Conservation (phyloP, 2,797 vertebrate genomes). For the Stomatorhinus walkeri region DNA sequence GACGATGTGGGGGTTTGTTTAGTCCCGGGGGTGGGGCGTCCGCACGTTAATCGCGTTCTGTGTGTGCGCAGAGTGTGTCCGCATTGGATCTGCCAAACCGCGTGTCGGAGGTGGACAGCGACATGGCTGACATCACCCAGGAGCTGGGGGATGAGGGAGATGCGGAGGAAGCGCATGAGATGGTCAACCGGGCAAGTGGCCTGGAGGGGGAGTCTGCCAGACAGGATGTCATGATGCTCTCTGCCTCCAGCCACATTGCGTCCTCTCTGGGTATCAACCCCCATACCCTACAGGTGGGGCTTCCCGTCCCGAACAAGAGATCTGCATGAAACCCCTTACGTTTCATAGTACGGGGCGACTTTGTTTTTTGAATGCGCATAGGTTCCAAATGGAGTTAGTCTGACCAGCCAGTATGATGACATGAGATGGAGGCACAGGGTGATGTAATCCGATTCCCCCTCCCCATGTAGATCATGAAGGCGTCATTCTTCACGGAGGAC, state of each 20-base stretch:
- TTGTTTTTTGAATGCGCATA: background rate
- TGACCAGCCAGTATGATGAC: background rate
- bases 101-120: slow-evolving; percentile 81
- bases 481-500: slow-evolving; percentile 81
- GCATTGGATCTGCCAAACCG: slow-evolving; percentile 64
- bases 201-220: slow-evolving; percentile 42
- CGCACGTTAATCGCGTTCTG: background rate
- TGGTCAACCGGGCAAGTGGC: slow-evolving; percentile 30
- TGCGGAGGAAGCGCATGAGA: slow-evolving; percentile 43
- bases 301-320: background rate
- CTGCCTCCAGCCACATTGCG: slow-evolving; percentile 70
- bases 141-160: slow-evolving; percentile 61
- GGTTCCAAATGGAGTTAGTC: background rate
- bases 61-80: slow-evolving; percentile 54
- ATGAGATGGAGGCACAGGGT: background rate
- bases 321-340: background rate
- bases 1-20: background rate
- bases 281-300: slow-evolving; percentile 78
- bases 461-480: slow-evolving; percentile 84
- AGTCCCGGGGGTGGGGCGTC: background rate
- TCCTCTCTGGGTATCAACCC: slow-evolving; percentile 84
- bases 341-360: background rate
- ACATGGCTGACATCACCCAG: slow-evolving; percentile 94
- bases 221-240: slow-evolving; percentile 55
- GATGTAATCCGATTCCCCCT: background rate